These are phyloP conservation scores for Danio tinwini DNA, from an alignment of 2,797 vertebrate genomes.

Conservation along the genomic window DNA sequence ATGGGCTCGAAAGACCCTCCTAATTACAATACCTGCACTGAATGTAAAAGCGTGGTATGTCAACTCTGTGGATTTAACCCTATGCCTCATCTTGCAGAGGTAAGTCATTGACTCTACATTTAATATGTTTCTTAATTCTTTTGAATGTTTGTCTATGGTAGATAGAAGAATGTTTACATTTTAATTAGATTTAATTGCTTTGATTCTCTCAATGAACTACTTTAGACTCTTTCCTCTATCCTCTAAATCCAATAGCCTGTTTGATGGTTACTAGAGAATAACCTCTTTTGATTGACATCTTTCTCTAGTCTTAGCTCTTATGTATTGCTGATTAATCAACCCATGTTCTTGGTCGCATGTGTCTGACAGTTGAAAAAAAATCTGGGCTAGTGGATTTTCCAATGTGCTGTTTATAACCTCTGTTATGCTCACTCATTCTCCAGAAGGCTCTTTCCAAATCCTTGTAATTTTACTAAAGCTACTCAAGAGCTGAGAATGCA, in stretches of 20 bases:
- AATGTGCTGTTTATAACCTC: slow-evolving; percentile 32
- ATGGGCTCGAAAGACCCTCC: slow-evolving; percentile 81
- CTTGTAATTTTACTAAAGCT: slow-evolving; percentile 46
- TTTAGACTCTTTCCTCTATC: not conserved
- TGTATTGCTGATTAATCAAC: slow-evolving; percentile 33
- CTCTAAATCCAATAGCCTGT: not conserved
- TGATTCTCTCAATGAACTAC: not conserved
- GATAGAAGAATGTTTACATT: not conserved
- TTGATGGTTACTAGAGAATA: slow-evolving; percentile 12
- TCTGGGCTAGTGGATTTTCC: slow-evolving; percentile 18
- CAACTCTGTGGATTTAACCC: slow-evolving; percentile 95
- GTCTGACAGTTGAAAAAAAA: slow-evolving; percentile 18
- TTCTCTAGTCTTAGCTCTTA: not conserved
- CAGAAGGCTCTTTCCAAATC: slow-evolving; percentile 46
- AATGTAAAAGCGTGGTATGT: slow-evolving; percentile 90
- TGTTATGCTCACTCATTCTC: slow-evolving; percentile 34
- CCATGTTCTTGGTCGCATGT: slow-evolving; percentile 27
- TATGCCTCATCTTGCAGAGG: slow-evolving; percentile 58
- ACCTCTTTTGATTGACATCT: not conserved
- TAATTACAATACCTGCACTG: slow-evolving; percentile 91
- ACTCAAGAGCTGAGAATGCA: slow-evolving; percentile 18
- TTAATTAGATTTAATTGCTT: not conserved
- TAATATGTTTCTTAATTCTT: not conserved
- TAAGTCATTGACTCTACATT: slow-evolving; percentile 36
- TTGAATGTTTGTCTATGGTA: not conserved